A percentile compares a stretch with the other conserved stretches of the same genome.
These are phyloP conservation scores for Brachionus paranguensis DNA, from an alignment of 1,140 invertebrate genomes.

Conservation along the genomic window DNA sequence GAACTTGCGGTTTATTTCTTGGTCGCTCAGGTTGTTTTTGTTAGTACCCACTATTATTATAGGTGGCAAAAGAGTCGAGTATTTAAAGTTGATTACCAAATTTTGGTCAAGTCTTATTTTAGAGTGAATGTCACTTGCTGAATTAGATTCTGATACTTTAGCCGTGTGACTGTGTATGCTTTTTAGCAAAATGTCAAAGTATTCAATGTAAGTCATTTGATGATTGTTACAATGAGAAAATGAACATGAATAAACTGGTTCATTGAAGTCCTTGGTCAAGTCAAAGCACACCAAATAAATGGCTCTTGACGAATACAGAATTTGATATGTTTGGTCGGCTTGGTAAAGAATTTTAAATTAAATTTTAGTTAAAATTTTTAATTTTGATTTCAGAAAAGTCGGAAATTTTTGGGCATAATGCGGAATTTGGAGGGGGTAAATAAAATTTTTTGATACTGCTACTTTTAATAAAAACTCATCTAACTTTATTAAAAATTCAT, in stretches of 20 bases:
- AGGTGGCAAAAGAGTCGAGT: slow-evolving; percentile 50
- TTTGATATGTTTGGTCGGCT: slow-evolving; percentile 45
- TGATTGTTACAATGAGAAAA: slow-evolving; percentile 15
- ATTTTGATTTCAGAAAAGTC: slow-evolving; percentile 41
- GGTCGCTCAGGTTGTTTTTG: slow-evolving; percentile 46
- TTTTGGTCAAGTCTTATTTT: not conserved
- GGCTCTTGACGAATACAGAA: slow-evolving; percentile 54
- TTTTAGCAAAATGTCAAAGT: slow-evolving; percentile 52
- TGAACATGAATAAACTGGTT: slow-evolving; percentile 35
- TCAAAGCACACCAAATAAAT: slow-evolving; percentile 57
- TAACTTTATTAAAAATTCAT: too few relatives aligned
- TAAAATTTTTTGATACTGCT: too few relatives aligned
- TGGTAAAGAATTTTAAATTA: slow-evolving; percentile 51
- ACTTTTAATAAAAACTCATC: too few relatives aligned
- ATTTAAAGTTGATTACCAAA: slow-evolving; percentile 42
- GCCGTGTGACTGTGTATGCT: slow-evolving; percentile 51
- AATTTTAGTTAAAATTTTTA: slow-evolving; percentile 52
- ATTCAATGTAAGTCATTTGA: slow-evolving; percentile 46
- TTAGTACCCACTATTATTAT: slow-evolving; percentile 56
- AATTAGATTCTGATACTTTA: slow-evolving; percentile 20
- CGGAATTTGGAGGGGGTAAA: too few relatives aligned
- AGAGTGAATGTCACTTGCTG: not conserved
- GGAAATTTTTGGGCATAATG: not conserved
- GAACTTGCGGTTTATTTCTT: slow-evolving; percentile 49
- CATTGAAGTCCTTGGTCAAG: slow-evolving; percentile 50